Conservation (phyloP, 2,888 invertebrate species). For the Eutolmus rufibarbis region DNA sequence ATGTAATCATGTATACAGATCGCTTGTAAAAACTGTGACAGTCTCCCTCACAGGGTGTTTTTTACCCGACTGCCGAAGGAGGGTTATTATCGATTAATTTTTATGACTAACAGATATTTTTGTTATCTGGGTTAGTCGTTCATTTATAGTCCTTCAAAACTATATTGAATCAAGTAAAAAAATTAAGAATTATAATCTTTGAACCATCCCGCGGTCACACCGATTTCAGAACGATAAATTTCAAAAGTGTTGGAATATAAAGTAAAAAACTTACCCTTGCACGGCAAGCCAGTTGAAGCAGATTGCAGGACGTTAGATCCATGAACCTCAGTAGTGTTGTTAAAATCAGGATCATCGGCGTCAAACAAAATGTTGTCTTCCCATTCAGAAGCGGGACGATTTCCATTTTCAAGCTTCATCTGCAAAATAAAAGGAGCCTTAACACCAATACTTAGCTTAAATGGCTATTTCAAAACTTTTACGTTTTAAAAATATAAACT, state of each 20-base stretch:
- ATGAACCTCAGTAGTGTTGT: slow-evolving; percentile 51
- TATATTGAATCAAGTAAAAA: no score
- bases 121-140: no score
- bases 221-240: neutral
- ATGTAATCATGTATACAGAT: no score
- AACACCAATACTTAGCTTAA: neutral
- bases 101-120: no score
- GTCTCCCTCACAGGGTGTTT: no score
- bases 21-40: no score
- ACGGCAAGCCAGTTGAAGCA: slow-evolving; percentile 17
- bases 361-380: slow-evolving; percentile 61
- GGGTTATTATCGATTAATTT: no score
- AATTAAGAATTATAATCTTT: no score
- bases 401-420: slow-evolving; percentile 36
- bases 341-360: slow-evolving; percentile 62
- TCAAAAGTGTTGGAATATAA: neutral
- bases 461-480: neutral
- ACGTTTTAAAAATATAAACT: neutral
- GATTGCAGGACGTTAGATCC: slow-evolving; percentile 51
- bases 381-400: slow-evolving; percentile 57
- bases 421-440: neutral
- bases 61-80: no score
- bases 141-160: no score
- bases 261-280: slow-evolving; percentile 43
- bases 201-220: no score